These are phyloP conservation scores for Rissa tridactyla DNA, from an alignment of 2,113 vertebrate species.

Conservation along the genomic window DNA sequence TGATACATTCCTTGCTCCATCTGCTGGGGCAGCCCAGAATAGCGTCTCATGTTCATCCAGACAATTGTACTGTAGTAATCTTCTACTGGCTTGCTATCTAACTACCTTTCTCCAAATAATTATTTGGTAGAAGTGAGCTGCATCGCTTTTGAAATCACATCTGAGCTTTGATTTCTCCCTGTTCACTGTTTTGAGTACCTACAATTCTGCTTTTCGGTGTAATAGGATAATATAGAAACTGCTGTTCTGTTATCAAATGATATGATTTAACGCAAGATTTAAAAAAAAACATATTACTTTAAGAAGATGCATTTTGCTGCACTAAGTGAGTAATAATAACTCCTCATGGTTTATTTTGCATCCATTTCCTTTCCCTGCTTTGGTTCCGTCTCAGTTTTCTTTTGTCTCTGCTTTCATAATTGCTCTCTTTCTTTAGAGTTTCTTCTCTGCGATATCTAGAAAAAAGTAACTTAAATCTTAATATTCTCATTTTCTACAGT, in stretches of 20 bases:
- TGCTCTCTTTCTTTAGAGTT: neutral
- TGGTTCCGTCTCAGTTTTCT: neutral
- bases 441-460: neutral
- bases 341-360: neutral
- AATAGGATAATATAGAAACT: neutral
- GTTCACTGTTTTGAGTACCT: neutral
- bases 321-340: neutral
- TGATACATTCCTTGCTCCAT: neutral
- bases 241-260: neutral
- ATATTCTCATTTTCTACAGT: neutral
- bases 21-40: slow-evolving; percentile 9
- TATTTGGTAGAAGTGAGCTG: neutral
- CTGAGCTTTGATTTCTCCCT: neutral
- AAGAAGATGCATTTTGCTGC: neutral
- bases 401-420: neutral
- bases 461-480: neutral
- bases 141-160: neutral
- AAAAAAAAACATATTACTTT: neutral
- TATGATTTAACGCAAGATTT: neutral
- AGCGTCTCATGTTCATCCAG: neutral
- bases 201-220: neutral
- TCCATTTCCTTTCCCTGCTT: neutral
- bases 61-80: neutral
- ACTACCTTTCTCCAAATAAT: neutral
- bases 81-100: neutral